Base-by-base conservation (phyloP, 2,113 vertebrate genomes). In the Lepisosteus osseus region DNA sequence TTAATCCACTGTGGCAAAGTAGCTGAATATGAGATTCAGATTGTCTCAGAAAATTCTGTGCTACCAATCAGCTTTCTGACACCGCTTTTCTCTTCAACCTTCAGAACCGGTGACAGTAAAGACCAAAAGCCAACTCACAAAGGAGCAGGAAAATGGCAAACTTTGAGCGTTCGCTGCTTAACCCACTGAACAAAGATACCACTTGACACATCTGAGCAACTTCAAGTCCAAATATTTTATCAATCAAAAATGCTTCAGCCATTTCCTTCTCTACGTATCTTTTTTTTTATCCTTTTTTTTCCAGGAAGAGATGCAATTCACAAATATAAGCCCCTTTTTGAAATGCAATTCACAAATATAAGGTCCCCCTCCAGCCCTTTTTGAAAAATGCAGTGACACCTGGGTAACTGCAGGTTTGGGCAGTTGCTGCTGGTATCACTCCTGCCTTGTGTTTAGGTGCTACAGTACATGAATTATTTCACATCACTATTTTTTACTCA, bases 1-100 rank as follows among this genome's bases (percentile, higher is more conserved):
- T 94, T 95, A 95, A 95, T 95, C 93, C 94, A 95, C 93, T 93
- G 93, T 95, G 94, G 94, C 94, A 95, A 95, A 95, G 93, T 91
- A 94, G 93, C 93, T 95, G 94, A 95, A 95, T 95, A 94, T 94
- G 92, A 94, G 93, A 95, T 95, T 95, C 93, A 92, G 91, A 94
- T 93, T 94, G 94, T 94, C 93, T 95, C 89, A 90, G 93, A 93
- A 94, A 93, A 94, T 94, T 92, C 93, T 82, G 90, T 89, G 87
- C 92, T 93, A 93, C 93, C 93, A 95, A 94, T 95, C 94, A 95
- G 92, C 92, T 92, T 91, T 90, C 93, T 95, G 94, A 95, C 94
- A 94, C 88, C 78, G 86, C 87, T 94, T 92, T 91, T 93, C 91
- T 89, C 92, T 93, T 95, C 93, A 95, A 92, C 94, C 93, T 95